Evolutionary conservation across 2,113 vertebrate species (phyloP), one percentile per base, ranked within the genome.

Genomic region (Psilopsiagon aurifrons): DNA sequence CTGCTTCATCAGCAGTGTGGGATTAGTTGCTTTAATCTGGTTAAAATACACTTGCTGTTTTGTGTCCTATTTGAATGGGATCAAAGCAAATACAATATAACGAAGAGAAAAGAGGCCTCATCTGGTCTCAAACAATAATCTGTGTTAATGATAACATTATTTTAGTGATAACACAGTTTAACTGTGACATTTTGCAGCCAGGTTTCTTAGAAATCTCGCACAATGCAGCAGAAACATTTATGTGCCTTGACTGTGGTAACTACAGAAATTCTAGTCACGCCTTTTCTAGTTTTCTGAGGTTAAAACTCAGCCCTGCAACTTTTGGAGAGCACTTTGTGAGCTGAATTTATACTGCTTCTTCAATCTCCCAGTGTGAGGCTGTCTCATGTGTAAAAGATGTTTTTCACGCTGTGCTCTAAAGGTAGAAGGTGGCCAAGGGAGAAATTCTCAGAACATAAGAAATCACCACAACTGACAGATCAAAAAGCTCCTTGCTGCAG

Each of bases 1-100:
- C 92, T 83, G 68, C 75, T 86, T 94, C 81, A 52, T 83, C 2
- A 5, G 29, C 60, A 86, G 37, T 22, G 6, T 78, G 95, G 93
- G 93, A 95, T 96, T 96, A 95, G 90, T 91, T 91, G 77, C 81
- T 95, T 96, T 94, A 96, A 96, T 95, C 95, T 95, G 41, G 74
- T 93, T 95, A 95, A 96, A 96, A 86, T 68, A 60, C n/a, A 64
- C 87, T 97, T 81, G 68, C 74, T 95, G 91, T 9, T 96, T 92
- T 57, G 43, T 79, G 80, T 94, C 81, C 78, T 66, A 3, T 86
- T 88, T 95, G 94, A 96, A 96, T 93, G 83, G 80, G 92, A 92
- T 90, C 96, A 96, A 96, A 96, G 94, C 73, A 92, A 92, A 88
- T 88, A 54, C 84, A 96, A 86, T 81, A 18, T 55, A 93, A 73